Evolutionary conservation across 2,888 invertebrate genomes (phyloP), one percentile per base, ranked within the genome.

Genomic region (Trichogramma evanescens): DNA sequence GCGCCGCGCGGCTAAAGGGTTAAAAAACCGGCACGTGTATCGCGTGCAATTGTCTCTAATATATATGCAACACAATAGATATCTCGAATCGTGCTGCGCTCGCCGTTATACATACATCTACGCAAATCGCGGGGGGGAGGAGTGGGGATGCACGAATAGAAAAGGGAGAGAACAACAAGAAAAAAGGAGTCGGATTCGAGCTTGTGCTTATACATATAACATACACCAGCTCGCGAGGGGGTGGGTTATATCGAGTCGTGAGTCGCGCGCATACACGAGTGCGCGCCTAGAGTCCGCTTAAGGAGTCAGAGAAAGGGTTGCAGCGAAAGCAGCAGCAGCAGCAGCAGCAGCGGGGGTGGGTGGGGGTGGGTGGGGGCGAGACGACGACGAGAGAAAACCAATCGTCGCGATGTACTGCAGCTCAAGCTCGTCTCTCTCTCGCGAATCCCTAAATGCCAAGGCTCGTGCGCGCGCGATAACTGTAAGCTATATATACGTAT

Each of bases 351-450:
- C 62, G 58, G 7, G 26, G 54, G 55, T 55, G 62, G 54, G 60
- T 52, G 50, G 49, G 43, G 51, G 54, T 48, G 42, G 58, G 54
- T 13, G 52, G 54, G 59, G 53, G 65, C 61, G 58, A 50, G 53
- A 62, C 50, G 64, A 50, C 65, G 55, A 56, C 48, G 56, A 59
- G 57, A 67, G 58, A 70, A 74, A 71, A 77, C 77, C 77, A 77
- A 77, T 77, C 75, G 74, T 74, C 71, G 75, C 70, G 64, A 68
- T 66, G 66, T 61, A 7, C 7, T 13, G 13, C 13, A 8, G 13
- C 13, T 8, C 0, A 1, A 10, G n/a, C 42, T 41, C 26, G 26
- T 26, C 53, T 42, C 51, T 42, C 51, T 13, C 43, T 60, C 62
- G 61, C 61, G 63, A 62, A 63, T 65, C 61, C 61, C 53, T 59